Base-by-base conservation (phyloP, 2,888 invertebrate species). In the Andrena fulva region DNA sequence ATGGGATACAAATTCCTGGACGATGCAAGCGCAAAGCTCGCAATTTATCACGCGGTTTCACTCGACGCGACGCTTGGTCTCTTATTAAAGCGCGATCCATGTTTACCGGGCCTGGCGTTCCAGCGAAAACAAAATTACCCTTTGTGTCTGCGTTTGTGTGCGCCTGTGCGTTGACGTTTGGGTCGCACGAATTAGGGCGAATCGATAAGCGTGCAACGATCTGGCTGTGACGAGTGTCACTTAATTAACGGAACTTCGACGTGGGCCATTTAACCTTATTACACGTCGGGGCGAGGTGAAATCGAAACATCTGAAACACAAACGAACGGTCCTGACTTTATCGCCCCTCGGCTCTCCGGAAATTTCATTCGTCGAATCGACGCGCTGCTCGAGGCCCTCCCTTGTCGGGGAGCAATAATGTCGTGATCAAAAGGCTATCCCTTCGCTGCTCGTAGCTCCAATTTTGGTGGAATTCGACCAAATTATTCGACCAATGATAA, bases 161-260 rank as follows among this genome's bases (percentile, higher is more conserved):
- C 42, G 42, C 12, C 42, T 64, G 63, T 33, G 12, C 63, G 62
- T n/a, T 12, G 63, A 42, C 60, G 52, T 71, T 59, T 54, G 50
- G 29, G 29, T 54, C 6, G 31, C 35, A 16, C 54, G 69, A 75
- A 75, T 68, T 52, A 52, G 56, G 50, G 54, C 63, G 56, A 35
- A 59, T 69, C 75, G 75, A 75, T 72, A 72, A 35, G 12, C 68
- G 33, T 52, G 52, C n/a, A 66, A 52, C 29, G 77, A 77, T 66
- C 66, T 31, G 59, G 59, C 50, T 27, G 24, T 31, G 66, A 29
- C 66, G 79, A 76, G 70, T 66, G 64, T 71, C 59, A 66, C 66
- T 70, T 50, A 76, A 80, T 76, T 70, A 80, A 66, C 52, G 68
- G 52, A 67, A 78, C 50, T 74, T 78, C 67, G 62, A 68, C 33